Percentiles rank a stretch among this genome's conserved stretches.
Evolutionary conservation across 2,113 vertebrate genomes (phyloP).

Genomic region (Perca fluviatilis): DNA sequence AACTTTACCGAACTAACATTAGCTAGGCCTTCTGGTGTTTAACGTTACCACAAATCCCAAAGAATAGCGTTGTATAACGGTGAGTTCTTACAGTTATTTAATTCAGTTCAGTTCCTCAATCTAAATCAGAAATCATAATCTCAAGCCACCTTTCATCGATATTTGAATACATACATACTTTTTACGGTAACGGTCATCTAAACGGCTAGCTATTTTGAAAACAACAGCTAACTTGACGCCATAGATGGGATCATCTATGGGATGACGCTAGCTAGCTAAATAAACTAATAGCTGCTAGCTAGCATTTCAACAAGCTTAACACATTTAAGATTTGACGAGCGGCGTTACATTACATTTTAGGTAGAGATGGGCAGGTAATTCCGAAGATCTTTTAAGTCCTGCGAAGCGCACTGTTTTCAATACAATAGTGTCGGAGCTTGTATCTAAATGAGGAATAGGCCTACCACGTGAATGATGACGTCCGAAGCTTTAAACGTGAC

Average conservation of each 20-base stretch:
- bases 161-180: neutral
- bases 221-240: slow-evolving; percentile 62
- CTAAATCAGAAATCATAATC: neutral
- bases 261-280: slow-evolving; percentile 35
- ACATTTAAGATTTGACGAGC: neutral
- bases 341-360: neutral
- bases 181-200: neutral
- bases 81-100: neutral
- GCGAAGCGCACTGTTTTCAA: too few relatives aligned
- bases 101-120: neutral
- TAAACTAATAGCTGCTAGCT: slow-evolving; percentile 42
- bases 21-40: slow-evolving; percentile 58
- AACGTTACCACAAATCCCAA: slow-evolving; percentile 19
- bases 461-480: too few relatives aligned
- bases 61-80: neutral
- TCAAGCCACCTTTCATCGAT: neutral
- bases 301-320: slow-evolving; percentile 12
- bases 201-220: slow-evolving; percentile 6
- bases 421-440: too few relatives aligned
- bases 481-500: too few relatives aligned
- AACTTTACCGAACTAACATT: too few relatives aligned
- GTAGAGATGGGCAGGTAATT: too few relatives aligned
- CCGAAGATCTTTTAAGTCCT: too few relatives aligned
- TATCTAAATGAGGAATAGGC: too few relatives aligned
- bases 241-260: neutral